These are phyloP conservation scores for Plutomurus gul DNA, from an alignment of 1,140 invertebrate species.

Conservation along the genomic window DNA sequence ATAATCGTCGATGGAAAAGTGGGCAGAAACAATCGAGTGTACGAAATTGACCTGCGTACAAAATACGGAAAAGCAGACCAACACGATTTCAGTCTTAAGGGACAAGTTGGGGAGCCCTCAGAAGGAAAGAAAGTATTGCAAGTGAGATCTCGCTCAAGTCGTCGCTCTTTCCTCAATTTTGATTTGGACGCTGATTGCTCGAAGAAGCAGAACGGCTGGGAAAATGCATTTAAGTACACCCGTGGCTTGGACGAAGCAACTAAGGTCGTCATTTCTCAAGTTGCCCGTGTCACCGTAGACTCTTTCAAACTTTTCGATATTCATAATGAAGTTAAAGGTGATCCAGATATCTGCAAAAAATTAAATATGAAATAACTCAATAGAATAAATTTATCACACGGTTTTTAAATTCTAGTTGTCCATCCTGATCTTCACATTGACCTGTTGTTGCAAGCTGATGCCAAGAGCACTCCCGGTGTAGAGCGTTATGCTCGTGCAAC, in stretches of 20 bases:
- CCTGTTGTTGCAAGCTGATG: conserved; percentile 32
- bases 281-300: not conserved
- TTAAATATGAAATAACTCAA: too few species aligned
- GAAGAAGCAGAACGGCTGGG: conserved; percentile 41
- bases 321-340: conserved; percentile 22
- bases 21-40: conserved; percentile 54
- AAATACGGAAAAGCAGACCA: conserved; percentile 61
- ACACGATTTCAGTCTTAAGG: conserved; percentile 61
- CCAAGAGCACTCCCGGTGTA: conserved; percentile 18
- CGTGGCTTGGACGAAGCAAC: conserved; percentile 11
- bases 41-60: conserved; percentile 19
- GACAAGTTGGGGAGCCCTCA: conserved; percentile 59
- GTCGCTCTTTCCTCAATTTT: conserved; percentile 62
- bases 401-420: conserved; percentile 34
- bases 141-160: conserved; percentile 52
- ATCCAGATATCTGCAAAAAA: not conserved
- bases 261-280: conserved; percentile 27
- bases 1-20: conserved; percentile 57
- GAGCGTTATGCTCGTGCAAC: not conserved
- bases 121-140: conserved; percentile 42
- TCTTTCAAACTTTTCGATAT: conserved; percentile 42
- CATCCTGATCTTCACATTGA: conserved; percentile 40
- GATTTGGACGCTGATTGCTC: conserved; percentile 62
- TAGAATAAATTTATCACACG: not conserved
- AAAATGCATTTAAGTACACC: conserved; percentile 30